Percentiles rank a stretch among this genome's conserved stretches.
Evolutionary conservation across 2,797 vertebrate species (phyloP).

Genomic region (Heteromormyrus szaboi): DNA sequence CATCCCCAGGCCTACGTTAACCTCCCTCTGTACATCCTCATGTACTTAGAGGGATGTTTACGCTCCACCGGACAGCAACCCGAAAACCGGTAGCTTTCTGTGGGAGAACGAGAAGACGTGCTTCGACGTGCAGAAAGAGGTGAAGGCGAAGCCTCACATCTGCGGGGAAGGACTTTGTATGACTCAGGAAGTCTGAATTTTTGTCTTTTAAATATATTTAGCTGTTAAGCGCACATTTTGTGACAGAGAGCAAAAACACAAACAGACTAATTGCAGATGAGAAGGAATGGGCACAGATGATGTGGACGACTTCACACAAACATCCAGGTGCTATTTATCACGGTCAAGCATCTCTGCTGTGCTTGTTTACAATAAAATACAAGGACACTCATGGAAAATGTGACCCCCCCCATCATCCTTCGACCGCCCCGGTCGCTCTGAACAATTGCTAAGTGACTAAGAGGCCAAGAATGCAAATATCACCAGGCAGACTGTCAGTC

Average conservation of each 20-base stretch:
- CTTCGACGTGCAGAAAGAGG: background rate
- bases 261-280: background rate
- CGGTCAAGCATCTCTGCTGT: slow-evolving; percentile 4
- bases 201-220: background rate
- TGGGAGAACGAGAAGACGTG: background rate
- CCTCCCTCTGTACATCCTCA: background rate
- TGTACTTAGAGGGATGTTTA: background rate
- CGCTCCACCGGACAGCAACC: background rate
- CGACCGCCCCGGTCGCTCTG: slow-evolving; percentile 25
- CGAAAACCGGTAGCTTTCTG: background rate
- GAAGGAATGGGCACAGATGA: background rate
- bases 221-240: background rate
- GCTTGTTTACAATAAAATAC: slow-evolving; percentile 33
- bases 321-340: slow-evolving; percentile 46
- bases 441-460: slow-evolving; percentile 57
- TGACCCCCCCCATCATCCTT: background rate
- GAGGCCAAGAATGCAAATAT: slow-evolving; percentile 47
- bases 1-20: background rate
- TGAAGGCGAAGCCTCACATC: background rate
- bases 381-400: slow-evolving; percentile 37
- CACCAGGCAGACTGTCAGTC: background rate
- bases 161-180: background rate
- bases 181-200: background rate
- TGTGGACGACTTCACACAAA: slow-evolving; percentile 36
- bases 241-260: background rate